Evolutionary conservation across 1,140 invertebrate species (phyloP), one percentile per base, ranked within the genome.

Genomic region (Cydia fagiglandana): DNA sequence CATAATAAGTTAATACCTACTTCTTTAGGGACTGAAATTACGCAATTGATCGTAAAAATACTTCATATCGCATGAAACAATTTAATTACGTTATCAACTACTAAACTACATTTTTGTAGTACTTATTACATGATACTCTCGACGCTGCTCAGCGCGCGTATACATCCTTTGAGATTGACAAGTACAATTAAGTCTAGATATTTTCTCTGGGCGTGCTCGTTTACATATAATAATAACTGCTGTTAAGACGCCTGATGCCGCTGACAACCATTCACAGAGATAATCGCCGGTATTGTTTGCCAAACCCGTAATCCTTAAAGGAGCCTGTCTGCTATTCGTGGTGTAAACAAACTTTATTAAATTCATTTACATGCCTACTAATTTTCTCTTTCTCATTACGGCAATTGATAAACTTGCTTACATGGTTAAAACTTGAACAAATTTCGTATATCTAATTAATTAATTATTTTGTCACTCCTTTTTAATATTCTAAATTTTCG

Each of bases 241-340:
- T 78, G 78, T 68, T 73, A 56, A 68, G 78, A 50, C 74, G 83
- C 76, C 81, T 83, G 84, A 83, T 89, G 89, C 79, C 82, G 80
- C 80, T 90, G 89, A 91, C 89, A 90, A 85, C 83, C 86, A 84
- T 88, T 90, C 88, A 86, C 82, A 80, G 82, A 86, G 89, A 89
- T 90, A 91, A 91, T 91, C 89, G 88, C 85, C 80, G 81, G 82
- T 85, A 90, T 91, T 91, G 89, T 91, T 90, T 84, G 81, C 84
- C 80, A 83, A 89, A 84, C 77, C 83, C 82, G 80, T 90, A 90
- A 90, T 88, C 88, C 86, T 86, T 87, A 90, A 86, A 89, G 82
- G 81, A 86, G 85, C 81, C 84, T 88, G 88, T 87, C 74, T 79
- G 77, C 81, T 88, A 89, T 88, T 87, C 83, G 81, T 77, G 80